Evolutionary conservation across 1,140 invertebrate genomes (phyloP).

Genomic region (Archivesica marissinica): DNA sequence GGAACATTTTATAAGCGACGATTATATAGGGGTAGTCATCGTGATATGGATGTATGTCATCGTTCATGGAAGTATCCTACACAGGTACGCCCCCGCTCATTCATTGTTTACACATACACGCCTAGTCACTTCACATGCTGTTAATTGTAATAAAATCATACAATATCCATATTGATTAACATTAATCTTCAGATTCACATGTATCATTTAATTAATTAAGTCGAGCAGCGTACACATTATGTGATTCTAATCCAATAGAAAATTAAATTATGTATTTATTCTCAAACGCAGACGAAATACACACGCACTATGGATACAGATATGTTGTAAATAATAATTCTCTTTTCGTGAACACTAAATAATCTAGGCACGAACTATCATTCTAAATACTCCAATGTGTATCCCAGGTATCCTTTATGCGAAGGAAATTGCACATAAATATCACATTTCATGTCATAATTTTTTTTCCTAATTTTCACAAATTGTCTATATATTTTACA

Average conservation of each 20-base stretch:
- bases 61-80: too few relatives aligned
- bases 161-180: too few relatives aligned
- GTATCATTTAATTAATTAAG: too few relatives aligned
- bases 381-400: background rate
- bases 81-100: background rate
- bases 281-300: background rate
- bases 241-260: background rate
- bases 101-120: background rate
- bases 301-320: background rate
- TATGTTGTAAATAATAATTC: background rate
- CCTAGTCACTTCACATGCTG: background rate
- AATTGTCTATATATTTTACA: background rate
- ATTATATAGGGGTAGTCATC: background rate
- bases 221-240: background rate
- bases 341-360: background rate
- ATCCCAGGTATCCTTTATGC: background rate
- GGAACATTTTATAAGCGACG: slow-evolving; percentile 26
- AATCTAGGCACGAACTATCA: background rate
- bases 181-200: too few relatives aligned
- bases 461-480: background rate
- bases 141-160: background rate
- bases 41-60: background rate
- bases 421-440: slow-evolving; percentile 3
- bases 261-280: background rate
- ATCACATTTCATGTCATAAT: background rate